Conservation (phyloP, 1,140 invertebrate genomes). For the Lerema accius region DNA sequence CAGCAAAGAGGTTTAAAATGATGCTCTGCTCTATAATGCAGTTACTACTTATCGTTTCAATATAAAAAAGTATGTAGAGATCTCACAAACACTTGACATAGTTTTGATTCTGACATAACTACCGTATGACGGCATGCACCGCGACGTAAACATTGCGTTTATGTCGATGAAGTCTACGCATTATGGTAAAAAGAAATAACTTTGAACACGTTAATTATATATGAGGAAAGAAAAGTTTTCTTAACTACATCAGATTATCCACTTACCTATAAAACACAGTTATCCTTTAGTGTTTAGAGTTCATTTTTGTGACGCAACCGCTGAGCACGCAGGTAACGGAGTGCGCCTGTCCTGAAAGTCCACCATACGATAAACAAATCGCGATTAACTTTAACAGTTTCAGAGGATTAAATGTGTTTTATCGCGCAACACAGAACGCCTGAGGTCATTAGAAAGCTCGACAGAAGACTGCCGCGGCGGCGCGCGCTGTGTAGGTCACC, state of each 20-base stretch:
- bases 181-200: slow-evolving; percentile 4
- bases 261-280: slow-evolving; percentile 63
- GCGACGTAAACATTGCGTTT: slow-evolving; percentile 23
- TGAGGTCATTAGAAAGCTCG: slow-evolving; percentile 80
- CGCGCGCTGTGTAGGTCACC: slow-evolving; percentile 77
- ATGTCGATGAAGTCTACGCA: slow-evolving; percentile 13
- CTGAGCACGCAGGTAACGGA: slow-evolving; percentile 22
- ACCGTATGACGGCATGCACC: slow-evolving; percentile 9
- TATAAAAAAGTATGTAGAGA: slow-evolving; percentile 21
- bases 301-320: slow-evolving; percentile 64
- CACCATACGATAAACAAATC: slow-evolving; percentile 61
- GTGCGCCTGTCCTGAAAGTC: slow-evolving; percentile 60
- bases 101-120: slow-evolving; percentile 13
- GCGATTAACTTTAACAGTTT: slow-evolving; percentile 57
- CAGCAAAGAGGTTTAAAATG: slow-evolving; percentile 10
- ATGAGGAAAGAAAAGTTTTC: slow-evolving; percentile 29
- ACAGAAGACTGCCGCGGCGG: slow-evolving; percentile 79
- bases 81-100: slow-evolving; percentile 23
- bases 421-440: slow-evolving; percentile 71
- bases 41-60: slow-evolving; percentile 15
- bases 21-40: slow-evolving; percentile 2
- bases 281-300: slow-evolving; percentile 67
- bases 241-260: too few relatives aligned
- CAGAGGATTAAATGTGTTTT: slow-evolving; percentile 52
- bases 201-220: slow-evolving; percentile 10